Base-by-base conservation (phyloP, 92 coral and sea anemone genomes). In the Blastomussa wellsi region DNA sequence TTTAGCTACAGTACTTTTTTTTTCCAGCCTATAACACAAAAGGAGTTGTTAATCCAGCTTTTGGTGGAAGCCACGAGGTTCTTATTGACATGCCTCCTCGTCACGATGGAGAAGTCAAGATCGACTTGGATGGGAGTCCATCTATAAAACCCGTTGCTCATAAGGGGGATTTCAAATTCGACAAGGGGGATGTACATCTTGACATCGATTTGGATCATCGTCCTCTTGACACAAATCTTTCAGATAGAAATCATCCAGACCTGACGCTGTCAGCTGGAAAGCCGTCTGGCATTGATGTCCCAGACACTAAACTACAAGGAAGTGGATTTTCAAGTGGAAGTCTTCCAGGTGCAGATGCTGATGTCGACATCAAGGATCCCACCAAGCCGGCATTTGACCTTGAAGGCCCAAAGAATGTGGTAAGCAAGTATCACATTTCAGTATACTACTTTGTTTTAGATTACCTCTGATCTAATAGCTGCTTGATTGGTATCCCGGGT, bases 41-140 rank as follows among this genome's bases (percentile, higher is more conserved):
- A 42, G 87, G 87, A 42, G 81, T 82, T 37, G 79, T 82, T 1
- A 82, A 82, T 59, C 86, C 86, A 74, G 86, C 86, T 28, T 82
- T 82, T 82, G 79, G 70, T n/a, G 57, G 29, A 0, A 29, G 72
- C 29, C 79, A 57, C 3, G 86, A 82, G 9, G 86, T 82, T 55
- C 72, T 74, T 8, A 41, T 73, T 32, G 87, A 75, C 74, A 83
- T 83, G 80, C 80, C 80, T 2, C 33, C 57, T 20, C 32, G 31
- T 24, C 33, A 44, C 32, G 47, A 74, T 1, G 74, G 73, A 4
- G 87, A 83, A 62, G 80, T 83, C 60, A 75, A 57, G 32, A 59
- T 83, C 74, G 80, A 83, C 59, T 22, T 83, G 81, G 87, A 83
- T 41, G 87, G 49, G 7, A 71, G 26, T 32, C 33, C 80, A 44